Evolutionary conservation across 2,113 vertebrate species (phyloP), one percentile per base, ranked within the genome.

Genomic region (Thinocorus orbignyianus): DNA sequence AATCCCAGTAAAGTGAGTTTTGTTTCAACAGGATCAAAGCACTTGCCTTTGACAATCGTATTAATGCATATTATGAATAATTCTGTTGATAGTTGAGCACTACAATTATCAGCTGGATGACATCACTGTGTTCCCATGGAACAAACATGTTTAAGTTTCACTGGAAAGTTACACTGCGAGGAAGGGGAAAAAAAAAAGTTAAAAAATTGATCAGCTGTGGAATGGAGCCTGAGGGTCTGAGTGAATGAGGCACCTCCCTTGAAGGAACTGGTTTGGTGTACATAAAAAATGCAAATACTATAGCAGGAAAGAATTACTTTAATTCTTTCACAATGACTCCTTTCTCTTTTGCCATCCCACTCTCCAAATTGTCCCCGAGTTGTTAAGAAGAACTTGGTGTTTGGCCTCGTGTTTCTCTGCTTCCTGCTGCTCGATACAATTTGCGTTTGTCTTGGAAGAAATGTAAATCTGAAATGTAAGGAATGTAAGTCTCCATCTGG

Each of bases 31-130:
- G 84, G 61, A 96, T 96, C 90, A 92, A 93, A 93, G 85, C 42
- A 5, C 18, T 93, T 62, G 71, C 46, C 10, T 81, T 42, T 86
- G 85, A 93, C 41, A 69, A 28, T 64, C 84, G 57, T 30, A 73
- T 69, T 86, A 77, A 73, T 90, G 82, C 31, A 44, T 81, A 22
- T 88, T 95, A 60, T 81, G 89, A 84, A 79, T 95, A 91, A 92
- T 74, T 87, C 41, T 81, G 46, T 60, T 86, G 65, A 58, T 77
- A 15, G 9, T 18, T 6, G 58, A 70, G 39, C 31, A 39, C 65
- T 73, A 94, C 54, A 46, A 0, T 92, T 92, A 80, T 69, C 61
- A 64, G 37, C 58, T 48, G 41, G 48, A 24, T 95, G 91, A 95
- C 39, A 61, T 95, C 70, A 44, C 48, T 48, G 23, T 0, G 0